phyloP scores from a whole-genome alignment of 2,797 vertebrate genomes.

The Sternotherus odoratus region DNA sequence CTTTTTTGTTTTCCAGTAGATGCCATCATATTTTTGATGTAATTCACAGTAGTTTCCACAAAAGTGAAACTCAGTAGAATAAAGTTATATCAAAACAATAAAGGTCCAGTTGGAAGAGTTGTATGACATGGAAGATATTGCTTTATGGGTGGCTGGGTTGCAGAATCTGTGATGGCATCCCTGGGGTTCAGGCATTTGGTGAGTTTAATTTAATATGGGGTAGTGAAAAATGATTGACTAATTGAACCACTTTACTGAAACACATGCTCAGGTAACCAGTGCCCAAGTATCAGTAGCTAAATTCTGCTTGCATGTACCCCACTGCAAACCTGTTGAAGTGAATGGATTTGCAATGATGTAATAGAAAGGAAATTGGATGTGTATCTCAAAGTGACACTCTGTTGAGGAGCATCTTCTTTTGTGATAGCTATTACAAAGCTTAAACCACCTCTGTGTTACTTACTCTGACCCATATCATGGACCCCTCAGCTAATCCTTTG shows the following conservation, averaged over 20 bases:
- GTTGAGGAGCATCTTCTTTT: too few relatives aligned
- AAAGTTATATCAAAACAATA: background rate
- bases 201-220: background rate
- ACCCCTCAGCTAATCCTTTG: background rate
- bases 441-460: background rate
- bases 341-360: too few relatives aligned
- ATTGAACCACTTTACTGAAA: background rate
- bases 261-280: background rate
- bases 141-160: background rate
- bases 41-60: background rate
- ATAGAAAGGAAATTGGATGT: too few relatives aligned
- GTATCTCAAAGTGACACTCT: too few relatives aligned
- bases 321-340: too few relatives aligned
- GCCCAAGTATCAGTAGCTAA: too few relatives aligned
- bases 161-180: background rate
- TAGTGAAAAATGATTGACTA: background rate
- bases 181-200: background rate
- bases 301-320: too few relatives aligned
- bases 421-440: too few relatives aligned
- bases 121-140: background rate
- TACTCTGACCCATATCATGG: background rate
- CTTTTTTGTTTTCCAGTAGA: background rate
- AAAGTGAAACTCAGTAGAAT: background rate
- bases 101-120: background rate
- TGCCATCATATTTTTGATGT: background rate